Evolutionary conservation across 2,888 invertebrate genomes (phyloP).

Genomic region (Pristionchus arcanus): DNA sequence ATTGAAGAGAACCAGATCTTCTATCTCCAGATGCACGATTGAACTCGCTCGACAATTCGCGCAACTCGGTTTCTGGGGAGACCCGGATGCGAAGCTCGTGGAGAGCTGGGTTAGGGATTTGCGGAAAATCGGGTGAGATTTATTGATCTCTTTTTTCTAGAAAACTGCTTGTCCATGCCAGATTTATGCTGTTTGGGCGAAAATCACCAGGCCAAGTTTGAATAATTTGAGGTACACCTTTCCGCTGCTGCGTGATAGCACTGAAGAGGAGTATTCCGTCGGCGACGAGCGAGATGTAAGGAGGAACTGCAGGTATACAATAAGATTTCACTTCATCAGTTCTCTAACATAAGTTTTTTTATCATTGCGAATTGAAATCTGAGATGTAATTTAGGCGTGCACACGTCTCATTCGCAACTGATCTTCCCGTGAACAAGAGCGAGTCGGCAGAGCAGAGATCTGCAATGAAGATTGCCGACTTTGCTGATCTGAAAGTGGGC

Average conservation of each 20-base stretch:
- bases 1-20: background rate
- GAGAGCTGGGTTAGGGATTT: slow-evolving; percentile 55
- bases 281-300: background rate
- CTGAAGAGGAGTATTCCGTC: background rate
- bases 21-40: slow-evolving; percentile 48
- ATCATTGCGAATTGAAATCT: background rate
- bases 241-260: background rate
- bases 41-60: slow-evolving; percentile 59
- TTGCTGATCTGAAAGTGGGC: background rate
- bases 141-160: too few relatives aligned
- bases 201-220: too few relatives aligned
- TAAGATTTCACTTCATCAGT: background rate
- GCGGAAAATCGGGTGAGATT: slow-evolving; percentile 41
- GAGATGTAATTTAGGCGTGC: background rate
- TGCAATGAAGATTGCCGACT: background rate
- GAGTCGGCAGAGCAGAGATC: background rate
- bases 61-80: slow-evolving; percentile 55
- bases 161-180: too few relatives aligned
- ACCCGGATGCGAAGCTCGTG: slow-evolving; percentile 56
- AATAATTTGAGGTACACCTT: slow-evolving; percentile 49
- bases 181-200: too few relatives aligned
- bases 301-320: background rate
- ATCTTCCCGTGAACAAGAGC: background rate
- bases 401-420: background rate
- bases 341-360: too few relatives aligned